Base-by-base conservation (phyloP, 1,140 invertebrate species). In the Littorina saxatilis region DNA sequence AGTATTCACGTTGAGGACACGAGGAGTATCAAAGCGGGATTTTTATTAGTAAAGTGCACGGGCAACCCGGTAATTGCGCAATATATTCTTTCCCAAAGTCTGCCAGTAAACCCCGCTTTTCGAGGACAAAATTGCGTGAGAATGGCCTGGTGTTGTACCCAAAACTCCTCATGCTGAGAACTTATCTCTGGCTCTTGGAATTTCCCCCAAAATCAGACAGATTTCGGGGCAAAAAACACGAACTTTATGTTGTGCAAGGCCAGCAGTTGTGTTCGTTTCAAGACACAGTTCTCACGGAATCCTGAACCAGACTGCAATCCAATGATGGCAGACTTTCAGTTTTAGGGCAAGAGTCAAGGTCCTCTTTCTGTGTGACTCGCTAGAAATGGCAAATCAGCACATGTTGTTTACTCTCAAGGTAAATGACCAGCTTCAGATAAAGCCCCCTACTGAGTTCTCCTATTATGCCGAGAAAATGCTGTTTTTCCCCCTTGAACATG, bases 381-480 rank as follows among this genome's bases (percentile, higher is more conserved):
- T 39, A 32, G n/a, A 4, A 11, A 63, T 63, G 61, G 61, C 29
- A 32, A 27, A 63, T 32, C 32, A 20, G 20, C 70, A 73, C 43
- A 32, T 73, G 70, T 73, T 73, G 70, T 73, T 73, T 73, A 73
- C 39, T 50, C 39, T 68, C 35, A 52, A 73, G 70, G 70, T 73
- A 73, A 73, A 73, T 73, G 70, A 73, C 70, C 70, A 73, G 40
- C 50, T 73, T 73, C 20, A 50, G 70, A 73, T 73, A 73, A 73
- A 73, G 66, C 43, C 70, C 23, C 70, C 40, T 15, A 73, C 39
- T n/a, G 70, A 50, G 68, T 11, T 32, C 5, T 40, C n/a, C 7
- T 68, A 32, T 68, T 32, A 32, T 9, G 9, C n/a, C 40, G 27
- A 32, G 37, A 40, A 32, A 72, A 39, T 72, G n/a, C n/a, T n/a